Evolutionary conservation across 1,140 invertebrate species (phyloP), one percentile per base, ranked within the genome.

Genomic region (Meloidogyne chitwoodi): DNA sequence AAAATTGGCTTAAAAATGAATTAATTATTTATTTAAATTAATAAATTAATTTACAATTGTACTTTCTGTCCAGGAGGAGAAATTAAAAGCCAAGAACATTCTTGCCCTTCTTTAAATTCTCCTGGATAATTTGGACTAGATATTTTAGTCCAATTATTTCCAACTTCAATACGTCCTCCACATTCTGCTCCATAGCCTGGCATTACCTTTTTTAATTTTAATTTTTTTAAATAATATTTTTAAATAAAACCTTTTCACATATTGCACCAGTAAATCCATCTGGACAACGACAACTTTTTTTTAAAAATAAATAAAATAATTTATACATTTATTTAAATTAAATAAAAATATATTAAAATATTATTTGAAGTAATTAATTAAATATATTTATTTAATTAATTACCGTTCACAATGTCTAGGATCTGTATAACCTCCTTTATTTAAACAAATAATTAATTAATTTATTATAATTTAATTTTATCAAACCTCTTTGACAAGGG

Each of bases 61-160:
- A 87, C 86, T 31, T 71, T 79, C 61, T 87, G 80, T 29, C 84
- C 81, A 29, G 38, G 41, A 19, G 84, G 84, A 11, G 84, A 85
- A 41, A 77, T 70, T 16, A 86, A 76, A 19, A 86, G 80, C 85
- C 85, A 86, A 8, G 82, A 84, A 70, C 85, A 86, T 68, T 86
- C 85, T 78, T 86, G 85, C 48, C 85, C 85, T 76, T 86, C 85
- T 56, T 74, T 76, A 74, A 86, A 86, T 70, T 87, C 83, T 22
- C 48, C 69, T 44, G 85, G 85, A 79, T 86, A 86, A 26, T 79
- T 82, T 24, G 85, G 85, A 70, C 64, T 73, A 24, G 76, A 70
- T n/a, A 86, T 81, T 76, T 69, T 75, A 11, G 79, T 82, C 81
- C 85, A 85, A 5, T 29, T 69, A 5, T 38, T 64, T 29, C 67